Conservation (phyloP, 2,797 vertebrate genomes). For the Clarias pachynema region DNA sequence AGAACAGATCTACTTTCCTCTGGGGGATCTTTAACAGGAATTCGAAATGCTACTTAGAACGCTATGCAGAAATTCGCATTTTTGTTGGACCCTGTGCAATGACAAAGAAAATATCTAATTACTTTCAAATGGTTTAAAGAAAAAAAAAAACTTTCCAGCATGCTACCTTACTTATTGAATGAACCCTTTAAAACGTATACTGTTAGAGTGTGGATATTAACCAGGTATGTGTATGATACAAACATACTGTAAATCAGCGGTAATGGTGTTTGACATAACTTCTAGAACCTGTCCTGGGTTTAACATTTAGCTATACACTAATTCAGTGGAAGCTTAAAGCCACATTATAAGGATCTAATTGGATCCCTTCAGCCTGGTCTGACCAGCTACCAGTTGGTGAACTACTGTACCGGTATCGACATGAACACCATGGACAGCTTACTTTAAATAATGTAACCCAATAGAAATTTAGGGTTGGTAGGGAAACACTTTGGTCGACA, state of each 20-base stretch:
- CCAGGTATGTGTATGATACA: background rate
- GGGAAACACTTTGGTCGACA: background rate
- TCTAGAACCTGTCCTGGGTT: background rate
- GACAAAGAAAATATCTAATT: no score
- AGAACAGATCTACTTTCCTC: conserved; percentile 3
- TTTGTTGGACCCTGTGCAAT: no score
- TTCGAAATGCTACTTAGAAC: no score
- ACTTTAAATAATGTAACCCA: background rate
- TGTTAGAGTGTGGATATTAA: background rate
- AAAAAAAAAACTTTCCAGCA: background rate
- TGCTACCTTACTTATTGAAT: background rate
- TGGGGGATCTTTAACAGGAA: background rate
- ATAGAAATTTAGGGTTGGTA: background rate
- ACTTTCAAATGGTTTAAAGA: background rate
- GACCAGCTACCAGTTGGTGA: background rate
- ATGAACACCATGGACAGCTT: background rate
- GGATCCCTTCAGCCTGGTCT: background rate
- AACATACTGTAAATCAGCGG: background rate
- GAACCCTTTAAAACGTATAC: background rate
- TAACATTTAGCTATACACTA: no score
- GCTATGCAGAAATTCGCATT: no score
- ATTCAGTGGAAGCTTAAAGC: background rate
- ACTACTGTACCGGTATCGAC: background rate
- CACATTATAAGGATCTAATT: no score
- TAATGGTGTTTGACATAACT: background rate